Conservation (phyloP, 2,888 invertebrate genomes). For the Hydraecia micacea region DNA sequence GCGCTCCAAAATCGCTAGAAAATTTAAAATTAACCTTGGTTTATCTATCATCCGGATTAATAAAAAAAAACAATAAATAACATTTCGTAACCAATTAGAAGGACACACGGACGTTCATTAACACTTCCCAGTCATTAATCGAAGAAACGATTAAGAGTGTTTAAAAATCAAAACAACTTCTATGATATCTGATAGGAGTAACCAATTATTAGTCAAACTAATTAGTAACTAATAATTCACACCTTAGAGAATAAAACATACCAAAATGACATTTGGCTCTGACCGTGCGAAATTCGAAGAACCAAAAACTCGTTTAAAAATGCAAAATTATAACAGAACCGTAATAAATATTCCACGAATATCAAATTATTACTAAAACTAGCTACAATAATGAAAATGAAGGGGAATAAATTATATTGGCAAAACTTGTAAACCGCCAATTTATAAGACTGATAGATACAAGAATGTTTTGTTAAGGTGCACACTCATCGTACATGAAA, state of each 20-base stretch:
- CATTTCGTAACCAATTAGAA: conserved; percentile 14
- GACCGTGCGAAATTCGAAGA: conserved; percentile 39
- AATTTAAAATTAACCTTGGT: conserved; percentile 16
- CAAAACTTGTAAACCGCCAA: conserved; percentile 71
- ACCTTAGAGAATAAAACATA: conserved; percentile 43
- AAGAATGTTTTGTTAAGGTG: conserved; percentile 65
- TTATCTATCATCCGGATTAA: background rate
- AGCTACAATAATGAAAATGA: conserved; percentile 65
- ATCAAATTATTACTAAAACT: conserved; percentile 61
- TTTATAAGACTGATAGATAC: conserved; percentile 73
- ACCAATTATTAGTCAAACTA: conserved; percentile 47
- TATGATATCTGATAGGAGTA: conserved; percentile 21
- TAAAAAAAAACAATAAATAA: conserved; percentile 16
- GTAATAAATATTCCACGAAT: conserved; percentile 45
- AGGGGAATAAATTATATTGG: conserved; percentile 69
- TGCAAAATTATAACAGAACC: conserved; percentile 34
- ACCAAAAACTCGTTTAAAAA: conserved; percentile 49
- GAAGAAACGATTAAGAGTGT: conserved; percentile 8
- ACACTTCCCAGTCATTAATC: conserved; percentile 32
- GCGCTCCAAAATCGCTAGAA: background rate
- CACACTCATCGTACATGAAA: background rate
- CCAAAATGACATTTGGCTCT: conserved; percentile 43
- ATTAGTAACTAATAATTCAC: conserved; percentile 62
- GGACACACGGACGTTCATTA: conserved; percentile 25
- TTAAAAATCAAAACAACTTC: conserved; percentile 28